Percentiles rank a stretch among this genome's conserved stretches.
phyloP scores from a whole-genome alignment of 2,797 vertebrate species.

The Anableps anableps region DNA sequence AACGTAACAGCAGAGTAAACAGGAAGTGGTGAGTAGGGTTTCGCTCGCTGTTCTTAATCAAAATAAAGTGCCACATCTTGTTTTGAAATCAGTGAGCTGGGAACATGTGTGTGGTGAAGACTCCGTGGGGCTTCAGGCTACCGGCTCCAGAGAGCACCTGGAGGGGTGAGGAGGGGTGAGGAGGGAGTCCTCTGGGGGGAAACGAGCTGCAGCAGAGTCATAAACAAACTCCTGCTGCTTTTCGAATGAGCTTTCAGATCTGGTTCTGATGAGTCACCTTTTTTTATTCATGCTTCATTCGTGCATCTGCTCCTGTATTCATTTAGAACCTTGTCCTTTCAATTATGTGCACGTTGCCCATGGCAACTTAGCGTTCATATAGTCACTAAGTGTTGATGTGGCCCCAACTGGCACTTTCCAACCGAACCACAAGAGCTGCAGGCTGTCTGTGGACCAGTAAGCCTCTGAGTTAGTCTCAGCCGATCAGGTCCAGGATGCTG shows the following conservation, averaged over 20 bases:
- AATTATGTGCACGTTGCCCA: not conserved
- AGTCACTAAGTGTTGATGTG: not conserved
- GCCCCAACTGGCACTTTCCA: not conserved
- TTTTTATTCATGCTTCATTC: not conserved
- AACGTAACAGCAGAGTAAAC: not conserved
- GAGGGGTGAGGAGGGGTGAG: not conserved
- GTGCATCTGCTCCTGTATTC: no score
- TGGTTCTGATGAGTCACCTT: not conserved
- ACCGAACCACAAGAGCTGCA: not conserved
- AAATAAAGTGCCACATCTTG: not conserved
- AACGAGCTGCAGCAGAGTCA: no score
- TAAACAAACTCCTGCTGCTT: not conserved
- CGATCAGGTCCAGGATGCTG: slow-evolving; percentile 4
- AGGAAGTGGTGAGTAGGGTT: not conserved
- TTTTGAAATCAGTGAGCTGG: not conserved
- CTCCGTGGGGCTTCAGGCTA: slow-evolving; percentile 27
- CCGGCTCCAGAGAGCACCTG: slow-evolving; percentile 20
- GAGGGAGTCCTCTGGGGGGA: slow-evolving; percentile 14
- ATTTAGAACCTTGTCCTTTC: not conserved
- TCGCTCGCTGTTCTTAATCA: not conserved
- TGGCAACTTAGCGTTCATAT: not conserved
- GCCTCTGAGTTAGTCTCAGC: not conserved
- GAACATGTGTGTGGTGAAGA: slow-evolving; percentile 23
- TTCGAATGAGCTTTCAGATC: not conserved
- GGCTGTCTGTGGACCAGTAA: slow-evolving; percentile 19